Evolutionary conservation across 2,113 vertebrate species (phyloP).

Genomic region (Phyllostomus discolor): DNA sequence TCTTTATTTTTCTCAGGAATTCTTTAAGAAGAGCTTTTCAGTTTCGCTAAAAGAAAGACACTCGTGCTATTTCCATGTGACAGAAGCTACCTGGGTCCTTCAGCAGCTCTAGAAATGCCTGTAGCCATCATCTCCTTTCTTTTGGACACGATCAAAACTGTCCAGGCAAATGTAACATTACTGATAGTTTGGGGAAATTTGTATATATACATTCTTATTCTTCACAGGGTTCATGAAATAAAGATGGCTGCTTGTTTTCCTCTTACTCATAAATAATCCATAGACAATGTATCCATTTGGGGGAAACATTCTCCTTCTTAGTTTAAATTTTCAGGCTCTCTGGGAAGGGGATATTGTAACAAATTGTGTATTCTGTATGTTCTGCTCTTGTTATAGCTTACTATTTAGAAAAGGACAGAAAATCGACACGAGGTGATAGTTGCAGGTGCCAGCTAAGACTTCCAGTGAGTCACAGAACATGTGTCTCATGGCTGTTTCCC

Average conservation of each 20-base stretch:
- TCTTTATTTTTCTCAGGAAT: background rate
- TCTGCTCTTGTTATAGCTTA: background rate
- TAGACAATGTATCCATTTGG: background rate
- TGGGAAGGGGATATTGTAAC: background rate
- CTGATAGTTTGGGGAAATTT: background rate
- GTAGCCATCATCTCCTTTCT: background rate
- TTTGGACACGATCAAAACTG: background rate
- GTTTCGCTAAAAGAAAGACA: constrained; percentile 34
- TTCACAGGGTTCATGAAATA: background rate
- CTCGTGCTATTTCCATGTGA: background rate
- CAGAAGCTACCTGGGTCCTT: background rate
- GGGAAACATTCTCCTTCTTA: background rate
- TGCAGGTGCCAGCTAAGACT: background rate
- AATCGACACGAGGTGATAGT: background rate
- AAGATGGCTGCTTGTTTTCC: background rate
- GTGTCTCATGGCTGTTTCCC: background rate
- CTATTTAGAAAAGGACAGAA: background rate
- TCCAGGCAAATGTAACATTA: background rate
- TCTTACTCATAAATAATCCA: background rate
- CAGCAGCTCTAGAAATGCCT: background rate
- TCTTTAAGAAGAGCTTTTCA: background rate
- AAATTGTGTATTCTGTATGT: background rate
- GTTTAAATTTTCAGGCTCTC: background rate
- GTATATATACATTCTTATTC: background rate
- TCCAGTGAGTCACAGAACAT: background rate